Evolutionary conservation across 1,140 invertebrate species (phyloP), one percentile per base, ranked within the genome.

Genomic region (Geopemphigus sp.): DNA sequence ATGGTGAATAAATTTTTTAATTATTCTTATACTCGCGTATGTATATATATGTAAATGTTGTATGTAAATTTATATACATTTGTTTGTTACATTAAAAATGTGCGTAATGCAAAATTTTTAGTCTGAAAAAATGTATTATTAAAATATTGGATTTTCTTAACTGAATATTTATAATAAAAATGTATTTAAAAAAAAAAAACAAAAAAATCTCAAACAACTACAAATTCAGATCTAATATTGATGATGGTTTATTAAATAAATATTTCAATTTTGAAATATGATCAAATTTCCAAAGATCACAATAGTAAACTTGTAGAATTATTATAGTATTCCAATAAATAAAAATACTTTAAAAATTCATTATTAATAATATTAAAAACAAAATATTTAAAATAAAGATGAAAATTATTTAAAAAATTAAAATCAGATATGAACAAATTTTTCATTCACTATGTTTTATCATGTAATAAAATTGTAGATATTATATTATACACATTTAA

Each of bases 181-280:
- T 64, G 29, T 39, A 45, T 22, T 22, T 22, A 66, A 66, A 45
- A 39, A 39, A 11, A 64, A 5, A 39, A 29, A 39, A n/a, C 39
- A 47, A 0, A 15, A 8, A 47, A 50, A 54, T n/a, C n/a, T n/a
- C n/a, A n/a, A 54, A 19, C 10, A 68, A 47, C 24, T 26, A 68
- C 19, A 68, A 68, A 50, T 68, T 68, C 45, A 50, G 66, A 68
- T 68, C 45, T 50, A 1, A 68, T 50, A 50, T 24, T 26, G 14
- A 17, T 17, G 15, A 50, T n/a, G 47, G 17, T 24, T 17, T 24
- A 24, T 24, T 0, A 1, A 39, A 22, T 24, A 39, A 10, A 1
- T 50, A 26, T 50, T 68, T 68, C 6, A 47, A 68, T 24, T 47
- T 4, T 50, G 50, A 68, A 24, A 1, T 50, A 68, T 24, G 22